These are phyloP conservation scores for Bombyx mori DNA, from an alignment of 1,140 invertebrate species.

Conservation along the genomic window DNA sequence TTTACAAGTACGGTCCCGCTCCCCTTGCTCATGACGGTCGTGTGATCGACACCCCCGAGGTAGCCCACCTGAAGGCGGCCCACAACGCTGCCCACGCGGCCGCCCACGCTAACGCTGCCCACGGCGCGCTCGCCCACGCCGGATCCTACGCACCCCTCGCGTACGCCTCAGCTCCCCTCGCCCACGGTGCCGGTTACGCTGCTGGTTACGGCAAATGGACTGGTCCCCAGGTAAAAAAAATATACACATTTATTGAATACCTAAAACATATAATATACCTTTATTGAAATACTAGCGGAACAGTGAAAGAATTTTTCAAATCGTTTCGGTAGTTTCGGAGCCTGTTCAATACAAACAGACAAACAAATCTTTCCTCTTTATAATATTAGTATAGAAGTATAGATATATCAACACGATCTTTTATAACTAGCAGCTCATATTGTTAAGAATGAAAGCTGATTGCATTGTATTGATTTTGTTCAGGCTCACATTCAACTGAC, in stretches of 20 bases:
- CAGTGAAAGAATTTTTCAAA: no score
- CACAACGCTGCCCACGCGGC: conserved; percentile 66
- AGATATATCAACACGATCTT: no score
- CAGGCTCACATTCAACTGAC: conserved; percentile 65
- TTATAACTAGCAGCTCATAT: no score
- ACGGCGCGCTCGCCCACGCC: conserved; percentile 44
- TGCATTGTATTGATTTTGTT: background rate
- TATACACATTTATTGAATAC: no score
- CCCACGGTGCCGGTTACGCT: conserved; percentile 41
- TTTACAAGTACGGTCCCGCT: conserved; percentile 67
- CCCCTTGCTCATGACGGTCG: conserved; percentile 72
- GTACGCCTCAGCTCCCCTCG: conserved; percentile 29
- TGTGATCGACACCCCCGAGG: conserved; percentile 74
- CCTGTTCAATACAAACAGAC: no score
- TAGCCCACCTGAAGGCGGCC: conserved; percentile 69
- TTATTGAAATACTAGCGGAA: no score
- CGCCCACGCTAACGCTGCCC: conserved; percentile 70
- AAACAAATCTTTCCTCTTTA: no score
- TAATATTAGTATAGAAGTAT: no score
- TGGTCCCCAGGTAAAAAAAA: conserved; percentile 31
- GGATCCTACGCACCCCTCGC: conserved; percentile 28
- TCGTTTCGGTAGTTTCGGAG: no score
- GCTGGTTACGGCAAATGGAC: conserved; percentile 59
- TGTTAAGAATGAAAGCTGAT: no score
- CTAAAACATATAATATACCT: no score